Base-by-base conservation (phyloP, 2,888 invertebrate species). In the Exephanes ischioxanthus region DNA sequence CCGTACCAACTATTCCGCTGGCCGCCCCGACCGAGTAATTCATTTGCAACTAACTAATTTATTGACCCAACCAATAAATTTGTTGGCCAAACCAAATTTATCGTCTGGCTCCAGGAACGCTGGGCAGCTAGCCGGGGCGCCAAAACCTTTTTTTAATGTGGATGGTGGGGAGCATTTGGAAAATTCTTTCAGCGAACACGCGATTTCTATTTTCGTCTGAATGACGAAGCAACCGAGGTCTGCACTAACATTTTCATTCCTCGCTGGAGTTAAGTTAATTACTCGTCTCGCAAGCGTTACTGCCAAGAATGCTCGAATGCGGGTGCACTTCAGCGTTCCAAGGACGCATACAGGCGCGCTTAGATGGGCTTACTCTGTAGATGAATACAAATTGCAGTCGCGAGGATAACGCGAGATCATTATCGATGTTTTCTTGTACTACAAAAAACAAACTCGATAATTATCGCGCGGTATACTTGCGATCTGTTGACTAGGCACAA, bases 171-270 rank as follows among this genome's bases (percentile, higher is more conserved):
- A 55, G n/a, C 30, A 6, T 30, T 63, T 66, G 53, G 66, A 45
- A 67, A 67, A 55, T 66, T 77, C 30, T 76, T 66, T 76, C 37
- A 33, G 37, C 66, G 30, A 19, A 51, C 33, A 48, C 67, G 68
- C 30, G 26, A 71, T 73, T 55, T 83, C 85, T 86, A 86, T 86
- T 83, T 86, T 77, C 3, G 48, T 53, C 41, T 37, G 37, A 67
- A 30, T 80, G 80, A 80, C 80, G 71, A 70, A 61, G 26, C 66
- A n/a, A 1, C 11, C 72, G 68, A 66, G 71, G 75, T 81, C 76
- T 19, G 63, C 58, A 45, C 61, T 9, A 58, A 71, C 71, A 58
- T 77, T 83, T 83, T 78, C 63, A 86, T 86, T 84, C 58, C 51
- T 4, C 58, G 48, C 72, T 76, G 19, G 26, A 68, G 76, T 73